phyloP scores from a whole-genome alignment of 1,140 invertebrate species.

The Semibalanus balanoides region DNA sequence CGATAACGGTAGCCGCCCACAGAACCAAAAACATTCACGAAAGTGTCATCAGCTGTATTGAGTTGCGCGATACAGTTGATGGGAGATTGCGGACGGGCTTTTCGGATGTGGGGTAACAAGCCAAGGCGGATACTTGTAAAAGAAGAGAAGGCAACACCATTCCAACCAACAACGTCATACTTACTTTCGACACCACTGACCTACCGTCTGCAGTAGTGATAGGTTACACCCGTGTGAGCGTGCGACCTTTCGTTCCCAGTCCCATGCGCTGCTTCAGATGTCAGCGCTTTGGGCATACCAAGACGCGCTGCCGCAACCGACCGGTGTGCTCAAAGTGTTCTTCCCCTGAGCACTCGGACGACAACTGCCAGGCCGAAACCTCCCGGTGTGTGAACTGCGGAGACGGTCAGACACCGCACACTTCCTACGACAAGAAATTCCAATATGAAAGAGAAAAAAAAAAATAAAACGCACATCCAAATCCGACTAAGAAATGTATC shows the following conservation, averaged over 20 bases:
- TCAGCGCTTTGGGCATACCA: neutral
- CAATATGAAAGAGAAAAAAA: neutral
- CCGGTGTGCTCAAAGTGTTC: neutral
- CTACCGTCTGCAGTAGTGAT: neutral
- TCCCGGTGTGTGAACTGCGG: neutral
- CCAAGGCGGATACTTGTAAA: neutral
- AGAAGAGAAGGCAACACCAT: neutral
- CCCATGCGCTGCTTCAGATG: neutral
- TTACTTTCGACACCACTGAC: neutral
- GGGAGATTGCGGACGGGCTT: neutral
- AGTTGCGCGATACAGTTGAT: no score
- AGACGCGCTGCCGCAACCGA: neutral
- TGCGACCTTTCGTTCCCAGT: neutral
- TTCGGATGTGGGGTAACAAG: neutral
- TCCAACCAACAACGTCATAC: neutral
- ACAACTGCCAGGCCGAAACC: neutral
- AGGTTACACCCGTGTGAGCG: neutral
- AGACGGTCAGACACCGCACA: neutral
- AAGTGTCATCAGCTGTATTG: no score
- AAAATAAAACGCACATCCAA: neutral
- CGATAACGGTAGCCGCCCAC: no score
- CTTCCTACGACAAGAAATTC: neutral
- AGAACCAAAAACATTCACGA: no score
- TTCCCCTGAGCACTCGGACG: neutral
- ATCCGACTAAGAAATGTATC: neutral